Evolutionary conservation across 2,113 vertebrate genomes (phyloP).

Genomic region (Cavia porcellus): DNA sequence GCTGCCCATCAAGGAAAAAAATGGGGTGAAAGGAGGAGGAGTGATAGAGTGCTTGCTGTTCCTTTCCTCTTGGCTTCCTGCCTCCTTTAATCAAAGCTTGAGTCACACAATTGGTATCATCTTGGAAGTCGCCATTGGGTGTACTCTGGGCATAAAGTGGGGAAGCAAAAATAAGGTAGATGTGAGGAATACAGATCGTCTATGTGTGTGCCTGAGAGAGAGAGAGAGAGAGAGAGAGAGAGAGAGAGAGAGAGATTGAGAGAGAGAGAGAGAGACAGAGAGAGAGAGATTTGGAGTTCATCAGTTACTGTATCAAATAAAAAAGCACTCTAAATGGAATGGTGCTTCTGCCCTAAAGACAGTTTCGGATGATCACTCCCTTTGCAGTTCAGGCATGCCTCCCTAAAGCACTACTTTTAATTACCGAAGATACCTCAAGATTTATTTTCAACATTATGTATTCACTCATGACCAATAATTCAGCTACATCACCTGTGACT

Average conservation of each 20-base stretch:
- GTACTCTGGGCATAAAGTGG: neutral
- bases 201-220: neutral
- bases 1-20: neutral
- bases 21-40: neutral
- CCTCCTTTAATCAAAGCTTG: neutral
- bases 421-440: conserved; percentile 68
- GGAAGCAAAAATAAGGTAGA: neutral
- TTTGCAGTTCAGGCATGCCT: conserved; percentile 57
- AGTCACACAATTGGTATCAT: neutral
- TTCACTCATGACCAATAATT: conserved; percentile 74
- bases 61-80: too few relatives aligned
- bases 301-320: conserved; percentile 26
- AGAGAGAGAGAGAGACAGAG: neutral
- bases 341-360: conserved; percentile 29
- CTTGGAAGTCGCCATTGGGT: neutral
- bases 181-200: neutral
- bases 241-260: neutral
- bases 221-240: too few relatives aligned
- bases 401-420: conserved; percentile 67
- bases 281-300: neutral
- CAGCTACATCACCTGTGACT: conserved; percentile 77
- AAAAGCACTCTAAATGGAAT: conserved; percentile 32
- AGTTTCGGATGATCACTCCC: conserved; percentile 52
- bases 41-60: accelerated
- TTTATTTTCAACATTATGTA: conserved; percentile 66